A percentile compares a stretch with the other conserved stretches of the same genome.
Evolutionary conservation across 2,888 invertebrate genomes (phyloP).

Genomic region (Euphydryas editha): DNA sequence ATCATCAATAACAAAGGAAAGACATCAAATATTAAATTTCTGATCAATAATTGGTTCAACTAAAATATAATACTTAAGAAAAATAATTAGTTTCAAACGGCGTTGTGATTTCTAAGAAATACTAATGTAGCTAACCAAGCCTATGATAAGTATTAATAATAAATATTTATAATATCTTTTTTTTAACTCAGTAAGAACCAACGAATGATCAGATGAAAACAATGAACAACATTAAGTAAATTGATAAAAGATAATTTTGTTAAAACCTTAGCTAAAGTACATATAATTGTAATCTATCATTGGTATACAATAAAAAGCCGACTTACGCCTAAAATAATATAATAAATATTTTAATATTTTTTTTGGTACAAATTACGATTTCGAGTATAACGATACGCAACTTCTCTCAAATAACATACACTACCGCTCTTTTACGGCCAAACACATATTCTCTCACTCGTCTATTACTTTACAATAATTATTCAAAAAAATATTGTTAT

Average conservation of each 20-base stretch:
- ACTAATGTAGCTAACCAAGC: not conserved
- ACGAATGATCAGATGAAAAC: constrained; percentile 23
- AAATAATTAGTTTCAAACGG: not conserved
- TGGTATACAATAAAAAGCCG: constrained; percentile 60
- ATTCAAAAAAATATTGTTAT: constrained; percentile 24
- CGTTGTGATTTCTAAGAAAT: too few relatives aligned
- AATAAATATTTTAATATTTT: constrained; percentile 36
- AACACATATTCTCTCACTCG: constrained; percentile 9
- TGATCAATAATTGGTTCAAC: constrained; percentile 25
- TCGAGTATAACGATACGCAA: constrained; percentile 4
- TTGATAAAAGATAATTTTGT: constrained; percentile 29
- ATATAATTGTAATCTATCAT: constrained; percentile 45
- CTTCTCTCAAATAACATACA: constrained; percentile 20
- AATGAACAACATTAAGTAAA: constrained; percentile 26
- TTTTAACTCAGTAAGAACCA: constrained; percentile 13
- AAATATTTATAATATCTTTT: too few relatives aligned
- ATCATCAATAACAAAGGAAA: constrained; percentile 45
- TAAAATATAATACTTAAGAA: not conserved
- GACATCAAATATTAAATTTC: constrained; percentile 34
- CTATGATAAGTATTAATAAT: too few relatives aligned
- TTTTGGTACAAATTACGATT: constrained; percentile 30
- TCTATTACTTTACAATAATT: constrained; percentile 22
- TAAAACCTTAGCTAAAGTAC: constrained; percentile 34
- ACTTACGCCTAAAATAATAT: constrained; percentile 46
- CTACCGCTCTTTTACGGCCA: constrained; percentile 23